phyloP scores from a whole-genome alignment of 2,113 vertebrate species.

The Silurus asotus region DNA sequence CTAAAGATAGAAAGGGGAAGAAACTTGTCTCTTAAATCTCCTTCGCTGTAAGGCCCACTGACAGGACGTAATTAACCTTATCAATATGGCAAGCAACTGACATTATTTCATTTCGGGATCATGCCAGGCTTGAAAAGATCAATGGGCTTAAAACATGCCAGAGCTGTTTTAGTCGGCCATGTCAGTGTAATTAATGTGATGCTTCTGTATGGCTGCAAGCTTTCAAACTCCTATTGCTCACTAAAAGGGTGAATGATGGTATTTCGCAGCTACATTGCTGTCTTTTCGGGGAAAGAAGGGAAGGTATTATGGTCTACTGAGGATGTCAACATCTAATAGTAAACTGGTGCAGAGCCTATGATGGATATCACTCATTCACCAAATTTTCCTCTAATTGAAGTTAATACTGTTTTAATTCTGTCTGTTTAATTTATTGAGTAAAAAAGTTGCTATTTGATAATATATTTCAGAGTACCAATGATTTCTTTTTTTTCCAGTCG shows the following conservation, averaged over 20 bases:
- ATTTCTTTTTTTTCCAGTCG: not conserved
- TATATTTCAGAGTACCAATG: not conserved
- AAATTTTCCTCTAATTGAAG: not conserved
- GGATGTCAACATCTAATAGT: not conserved
- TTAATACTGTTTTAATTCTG: not conserved
- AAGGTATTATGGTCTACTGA: not conserved
- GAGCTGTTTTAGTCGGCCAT: slow-evolving; percentile 28
- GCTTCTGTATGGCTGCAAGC: slow-evolving; percentile 1
- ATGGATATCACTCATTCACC: not conserved
- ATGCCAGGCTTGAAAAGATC: slow-evolving; percentile 43
- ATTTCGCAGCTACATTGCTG: not conserved
- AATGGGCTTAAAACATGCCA: slow-evolving; percentile 37
- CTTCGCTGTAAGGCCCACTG: not conserved
- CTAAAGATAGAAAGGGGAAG: not conserved
- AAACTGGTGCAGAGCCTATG: not conserved
- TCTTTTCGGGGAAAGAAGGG: not conserved
- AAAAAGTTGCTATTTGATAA: not conserved
- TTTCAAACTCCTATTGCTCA: not conserved
- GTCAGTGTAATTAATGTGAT: slow-evolving; percentile 35
- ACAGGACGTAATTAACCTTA: slow-evolving; percentile 52
- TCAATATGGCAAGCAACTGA: slow-evolving; percentile 54
- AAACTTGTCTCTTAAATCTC: slow-evolving; percentile 24
- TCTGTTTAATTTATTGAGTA: not conserved
- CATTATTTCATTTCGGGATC: slow-evolving; percentile 48
- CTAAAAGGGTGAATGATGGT: not conserved